A percentile compares a stretch with the other conserved stretches of the same genome.
phyloP scores from a whole-genome alignment of 2,888 invertebrate genomes.

The Lithophane leautieri region DNA sequence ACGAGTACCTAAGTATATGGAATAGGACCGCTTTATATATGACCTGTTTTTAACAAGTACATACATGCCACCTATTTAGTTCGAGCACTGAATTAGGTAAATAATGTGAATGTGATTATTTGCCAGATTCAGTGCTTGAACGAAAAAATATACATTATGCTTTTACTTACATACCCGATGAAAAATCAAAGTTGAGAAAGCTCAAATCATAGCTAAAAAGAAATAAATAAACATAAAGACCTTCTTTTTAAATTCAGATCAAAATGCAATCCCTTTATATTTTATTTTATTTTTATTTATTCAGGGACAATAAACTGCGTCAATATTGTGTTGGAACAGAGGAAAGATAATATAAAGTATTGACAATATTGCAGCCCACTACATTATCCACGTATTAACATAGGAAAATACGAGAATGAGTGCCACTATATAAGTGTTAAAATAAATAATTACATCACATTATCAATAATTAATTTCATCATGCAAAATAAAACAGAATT shows the following conservation, averaged over 20 bases:
- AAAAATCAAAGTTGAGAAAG: background rate
- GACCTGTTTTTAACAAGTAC: background rate
- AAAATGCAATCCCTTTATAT: background rate
- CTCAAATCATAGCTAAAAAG: background rate
- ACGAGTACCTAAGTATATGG: too few species aligned
- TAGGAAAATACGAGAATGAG: too few species aligned
- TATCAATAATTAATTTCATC: too few species aligned
- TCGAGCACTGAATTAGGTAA: background rate
- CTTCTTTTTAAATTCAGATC: slow-evolving; percentile 1
- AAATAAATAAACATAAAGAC: background rate
- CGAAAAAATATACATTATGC: background rate
- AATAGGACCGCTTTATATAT: background rate
- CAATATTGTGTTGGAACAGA: too few species aligned
- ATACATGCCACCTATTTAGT: background rate
- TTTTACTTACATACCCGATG: background rate
- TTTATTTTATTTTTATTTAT: too few species aligned
- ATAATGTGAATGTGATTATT: background rate
- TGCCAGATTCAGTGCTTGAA: background rate
- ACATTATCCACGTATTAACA: too few species aligned
- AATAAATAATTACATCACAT: too few species aligned
- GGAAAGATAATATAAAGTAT: too few species aligned
- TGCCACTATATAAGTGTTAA: too few species aligned
- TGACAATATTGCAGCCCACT: too few species aligned
- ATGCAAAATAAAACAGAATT: too few species aligned
- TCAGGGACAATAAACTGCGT: too few species aligned